phyloP scores from a whole-genome alignment of 2,113 vertebrate species.

The Danionella cerebrum region DNA sequence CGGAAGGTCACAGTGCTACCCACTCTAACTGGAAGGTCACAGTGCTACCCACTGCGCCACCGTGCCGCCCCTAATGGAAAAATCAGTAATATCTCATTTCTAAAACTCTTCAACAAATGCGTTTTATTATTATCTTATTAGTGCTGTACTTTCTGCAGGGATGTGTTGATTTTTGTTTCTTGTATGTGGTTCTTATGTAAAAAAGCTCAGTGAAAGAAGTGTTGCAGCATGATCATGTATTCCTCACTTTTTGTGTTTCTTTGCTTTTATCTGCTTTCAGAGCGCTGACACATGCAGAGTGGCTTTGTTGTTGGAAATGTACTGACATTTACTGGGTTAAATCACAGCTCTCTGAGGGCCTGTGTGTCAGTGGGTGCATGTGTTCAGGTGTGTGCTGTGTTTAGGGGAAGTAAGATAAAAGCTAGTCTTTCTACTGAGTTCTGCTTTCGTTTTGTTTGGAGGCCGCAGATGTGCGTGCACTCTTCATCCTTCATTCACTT shows the following conservation, averaged over 20 bases:
- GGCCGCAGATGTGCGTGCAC: not conserved
- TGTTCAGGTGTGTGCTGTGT: not conserved
- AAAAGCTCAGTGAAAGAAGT: not conserved
- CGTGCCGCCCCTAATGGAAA: too few relatives aligned
- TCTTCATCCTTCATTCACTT: not conserved
- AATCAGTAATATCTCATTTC: too few relatives aligned
- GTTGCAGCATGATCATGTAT: not conserved
- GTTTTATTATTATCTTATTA: too few relatives aligned
- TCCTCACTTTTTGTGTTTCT: not conserved
- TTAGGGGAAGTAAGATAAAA: not conserved
- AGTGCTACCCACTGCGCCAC: too few relatives aligned
- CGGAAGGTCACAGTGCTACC: too few relatives aligned
- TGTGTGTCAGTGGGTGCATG: not conserved
- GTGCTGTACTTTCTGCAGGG: too few relatives aligned
- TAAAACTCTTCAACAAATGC: too few relatives aligned
- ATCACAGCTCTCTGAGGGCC: not conserved
- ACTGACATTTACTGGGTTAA: conserved; percentile 3
- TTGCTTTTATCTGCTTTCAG: not conserved
- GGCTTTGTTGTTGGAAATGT: not conserved
- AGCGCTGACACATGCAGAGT: not conserved
- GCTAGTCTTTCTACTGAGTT: not conserved
- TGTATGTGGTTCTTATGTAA: not conserved
- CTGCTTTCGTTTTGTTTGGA: not conserved
- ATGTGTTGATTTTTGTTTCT: not conserved
- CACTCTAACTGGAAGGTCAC: too few relatives aligned